phyloP scores from a whole-genome alignment of 2,888 invertebrate genomes.

The Acholoe squamosa region DNA sequence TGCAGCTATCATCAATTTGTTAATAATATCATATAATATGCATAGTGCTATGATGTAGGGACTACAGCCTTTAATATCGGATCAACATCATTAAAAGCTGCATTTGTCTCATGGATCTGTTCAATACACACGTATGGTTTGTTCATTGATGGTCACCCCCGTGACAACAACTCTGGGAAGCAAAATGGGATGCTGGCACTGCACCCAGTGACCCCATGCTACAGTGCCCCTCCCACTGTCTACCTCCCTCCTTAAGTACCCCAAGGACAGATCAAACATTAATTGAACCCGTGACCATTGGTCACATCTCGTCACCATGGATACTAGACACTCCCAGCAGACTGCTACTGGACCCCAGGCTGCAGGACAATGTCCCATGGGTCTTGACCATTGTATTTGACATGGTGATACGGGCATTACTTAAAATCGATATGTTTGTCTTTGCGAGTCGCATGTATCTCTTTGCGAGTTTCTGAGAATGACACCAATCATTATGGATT shows the following conservation, averaged over 20 bases:
- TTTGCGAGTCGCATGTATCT: neutral
- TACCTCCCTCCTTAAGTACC: neutral
- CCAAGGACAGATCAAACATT: neutral
- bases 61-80: no score
- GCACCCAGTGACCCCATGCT: neutral
- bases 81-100: no score
- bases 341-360: neutral
- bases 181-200: no score
- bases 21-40: no score
- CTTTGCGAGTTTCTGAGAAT: no score
- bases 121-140: no score
- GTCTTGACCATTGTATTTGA: neutral
- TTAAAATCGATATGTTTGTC: neutral
- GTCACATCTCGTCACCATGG: neutral
- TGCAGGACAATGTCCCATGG: neutral
- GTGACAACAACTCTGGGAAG: no score
- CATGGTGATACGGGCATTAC: neutral
- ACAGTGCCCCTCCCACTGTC: neutral
- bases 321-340: neutral
- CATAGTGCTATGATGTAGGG: no score
- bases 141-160: no score
- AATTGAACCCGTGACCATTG: constrained; percentile 20
- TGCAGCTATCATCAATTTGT: no score
- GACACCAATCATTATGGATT: no score
- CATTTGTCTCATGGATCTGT: no score